Conservation (phyloP, 2,888 invertebrate genomes). For the Beris chalybata region DNA sequence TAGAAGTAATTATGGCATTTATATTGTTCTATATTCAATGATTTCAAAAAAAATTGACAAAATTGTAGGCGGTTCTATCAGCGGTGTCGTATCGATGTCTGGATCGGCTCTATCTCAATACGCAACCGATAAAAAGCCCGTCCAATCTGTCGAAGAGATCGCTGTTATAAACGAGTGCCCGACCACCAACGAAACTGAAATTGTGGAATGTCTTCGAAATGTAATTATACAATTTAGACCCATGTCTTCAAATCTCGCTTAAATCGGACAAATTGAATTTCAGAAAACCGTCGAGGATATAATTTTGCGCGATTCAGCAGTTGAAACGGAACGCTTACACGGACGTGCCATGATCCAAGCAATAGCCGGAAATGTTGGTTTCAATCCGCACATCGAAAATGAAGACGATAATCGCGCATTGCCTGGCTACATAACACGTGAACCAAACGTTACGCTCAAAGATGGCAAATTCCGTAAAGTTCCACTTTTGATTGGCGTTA, state of each 20-base stretch:
- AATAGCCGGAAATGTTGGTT: constrained; percentile 63
- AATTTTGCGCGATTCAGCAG: constrained; percentile 60
- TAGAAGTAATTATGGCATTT: constrained; percentile 52
- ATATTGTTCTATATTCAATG: neutral
- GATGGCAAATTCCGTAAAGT: constrained; percentile 61
- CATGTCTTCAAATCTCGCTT: neutral
- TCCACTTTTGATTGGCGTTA: constrained; percentile 73
- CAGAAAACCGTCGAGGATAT: constrained; percentile 53
- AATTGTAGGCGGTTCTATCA: constrained; percentile 44
- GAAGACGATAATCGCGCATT: constrained; percentile 66
- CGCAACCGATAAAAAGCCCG: constrained; percentile 67
- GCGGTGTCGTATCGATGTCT: constrained; percentile 73
- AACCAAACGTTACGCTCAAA: constrained; percentile 65
- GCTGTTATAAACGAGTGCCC: constrained; percentile 69
- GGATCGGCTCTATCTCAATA: constrained; percentile 74
- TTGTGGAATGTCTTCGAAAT: constrained; percentile 68
- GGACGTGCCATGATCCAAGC: constrained; percentile 66
- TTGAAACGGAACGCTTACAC: constrained; percentile 62
- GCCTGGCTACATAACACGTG: constrained; percentile 66
- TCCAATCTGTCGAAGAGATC: constrained; percentile 63
- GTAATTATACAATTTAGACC: constrained; percentile 45
- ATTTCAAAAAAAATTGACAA: neutral
- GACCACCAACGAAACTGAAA: constrained; percentile 60
- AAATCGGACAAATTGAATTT: neutral
- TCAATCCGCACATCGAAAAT: constrained; percentile 71